phyloP scores from a whole-genome alignment of 2,888 invertebrate species.

The Chirona hameri region DNA sequence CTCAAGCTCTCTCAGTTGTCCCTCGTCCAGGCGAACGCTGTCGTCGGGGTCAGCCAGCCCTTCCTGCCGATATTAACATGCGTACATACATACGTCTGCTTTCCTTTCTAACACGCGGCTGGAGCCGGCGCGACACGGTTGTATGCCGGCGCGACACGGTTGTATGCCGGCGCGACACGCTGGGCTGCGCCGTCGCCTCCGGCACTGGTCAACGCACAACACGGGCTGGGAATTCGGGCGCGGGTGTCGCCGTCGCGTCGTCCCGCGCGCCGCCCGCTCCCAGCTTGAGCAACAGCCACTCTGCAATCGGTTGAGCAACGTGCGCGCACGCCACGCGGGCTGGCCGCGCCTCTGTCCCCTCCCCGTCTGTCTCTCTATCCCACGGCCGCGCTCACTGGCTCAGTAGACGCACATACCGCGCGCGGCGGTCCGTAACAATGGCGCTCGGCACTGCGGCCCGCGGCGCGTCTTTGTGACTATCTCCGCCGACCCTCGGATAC shows the following conservation, averaged over 20 bases:
- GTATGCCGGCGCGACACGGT: too few relatives aligned
- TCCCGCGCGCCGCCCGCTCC: background rate
- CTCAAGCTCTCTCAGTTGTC: too few relatives aligned
- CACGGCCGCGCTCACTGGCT: slow-evolving; percentile 22
- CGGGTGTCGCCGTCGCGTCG: background rate
- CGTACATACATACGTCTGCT: too few relatives aligned
- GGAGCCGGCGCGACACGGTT: too few relatives aligned
- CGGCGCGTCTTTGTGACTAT: background rate
- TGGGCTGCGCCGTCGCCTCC: background rate
- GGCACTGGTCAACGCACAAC: background rate
- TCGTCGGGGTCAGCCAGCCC: too few relatives aligned
- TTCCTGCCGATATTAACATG: too few relatives aligned
- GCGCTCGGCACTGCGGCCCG: background rate
- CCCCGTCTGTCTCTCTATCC: background rate
- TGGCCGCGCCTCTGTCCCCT: background rate
- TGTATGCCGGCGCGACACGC: too few relatives aligned
- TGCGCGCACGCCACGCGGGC: slow-evolving; percentile 9
- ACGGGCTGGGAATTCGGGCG: background rate
- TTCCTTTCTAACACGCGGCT: too few relatives aligned
- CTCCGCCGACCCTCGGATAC: slow-evolving; percentile 13
- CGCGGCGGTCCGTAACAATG: background rate
- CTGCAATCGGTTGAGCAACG: slow-evolving; percentile 8
- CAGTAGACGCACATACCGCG: background rate
- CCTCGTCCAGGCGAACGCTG: too few relatives aligned
- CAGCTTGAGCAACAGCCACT: slow-evolving; percentile 26